These are phyloP conservation scores for Diadema setosum DNA, from an alignment of 35 echinoderm and acorn worm genomes.

Conservation along the genomic window DNA sequence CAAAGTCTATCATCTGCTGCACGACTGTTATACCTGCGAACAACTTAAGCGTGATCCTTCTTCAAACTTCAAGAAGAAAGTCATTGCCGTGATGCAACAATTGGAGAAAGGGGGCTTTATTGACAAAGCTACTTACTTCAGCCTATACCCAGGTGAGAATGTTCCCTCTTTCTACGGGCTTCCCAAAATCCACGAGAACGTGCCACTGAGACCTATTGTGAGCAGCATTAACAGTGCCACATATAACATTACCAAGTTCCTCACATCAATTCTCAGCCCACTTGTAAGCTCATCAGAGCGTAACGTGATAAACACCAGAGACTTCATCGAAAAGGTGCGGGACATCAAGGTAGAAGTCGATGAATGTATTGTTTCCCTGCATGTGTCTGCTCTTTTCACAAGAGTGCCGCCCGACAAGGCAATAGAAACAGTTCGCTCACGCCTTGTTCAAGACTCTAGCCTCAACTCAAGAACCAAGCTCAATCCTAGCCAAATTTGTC, in stretches of 20 bases:
- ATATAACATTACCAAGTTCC: not conserved
- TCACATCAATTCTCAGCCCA: not conserved
- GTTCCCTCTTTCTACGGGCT: not conserved
- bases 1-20: no score
- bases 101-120: constrained; percentile 5
- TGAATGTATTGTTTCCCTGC: not conserved
- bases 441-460: not conserved
- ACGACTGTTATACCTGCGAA: no score
- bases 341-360: not conserved
- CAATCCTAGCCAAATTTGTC: not conserved
- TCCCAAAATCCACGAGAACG: constrained; percentile 7
- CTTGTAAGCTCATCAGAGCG: not conserved
- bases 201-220: constrained; percentile 21
- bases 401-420: not conserved
- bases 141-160: not conserved
- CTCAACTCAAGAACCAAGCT: not conserved
- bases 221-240: not conserved
- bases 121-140: not conserved
- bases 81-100: not conserved
- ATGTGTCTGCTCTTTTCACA: not conserved
- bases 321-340: constrained; percentile 9
- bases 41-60: no score
- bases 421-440: not conserved
- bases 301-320: not conserved
- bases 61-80: no score